These are phyloP conservation scores for Plebejus argus DNA, from an alignment of 2,888 invertebrate species.

Conservation along the genomic window DNA sequence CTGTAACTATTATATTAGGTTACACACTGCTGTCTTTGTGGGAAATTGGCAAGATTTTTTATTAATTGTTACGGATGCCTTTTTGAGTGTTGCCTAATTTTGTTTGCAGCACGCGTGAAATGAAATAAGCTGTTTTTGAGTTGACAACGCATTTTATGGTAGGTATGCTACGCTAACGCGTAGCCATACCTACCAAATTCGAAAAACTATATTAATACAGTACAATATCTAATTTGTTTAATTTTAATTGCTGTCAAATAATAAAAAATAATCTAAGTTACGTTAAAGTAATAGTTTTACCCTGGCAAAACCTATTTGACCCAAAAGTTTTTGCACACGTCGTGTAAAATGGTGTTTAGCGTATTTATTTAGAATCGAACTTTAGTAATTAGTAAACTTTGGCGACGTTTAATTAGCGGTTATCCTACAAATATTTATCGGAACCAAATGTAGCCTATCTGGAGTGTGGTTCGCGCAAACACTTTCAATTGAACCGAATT, in stretches of 20 bases:
- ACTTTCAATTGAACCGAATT: not conserved
- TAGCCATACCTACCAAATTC: too few relatives aligned
- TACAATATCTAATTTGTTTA: too few relatives aligned
- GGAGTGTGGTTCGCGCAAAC: not conserved
- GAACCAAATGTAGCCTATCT: not conserved
- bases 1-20: not conserved
- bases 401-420: slow-evolving; percentile 9
- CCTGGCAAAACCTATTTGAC: not conserved
- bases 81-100: too few relatives aligned
- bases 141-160: too few relatives aligned
- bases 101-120: not conserved
- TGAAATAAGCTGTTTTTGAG: too few relatives aligned
- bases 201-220: too few relatives aligned
- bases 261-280: too few relatives aligned
- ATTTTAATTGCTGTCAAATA: too few relatives aligned
- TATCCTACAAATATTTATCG: not conserved
- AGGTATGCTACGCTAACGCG: too few relatives aligned
- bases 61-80: too few relatives aligned
- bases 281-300: not conserved
- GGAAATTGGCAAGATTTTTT: too few relatives aligned
- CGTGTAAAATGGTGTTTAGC: slow-evolving; percentile 42
- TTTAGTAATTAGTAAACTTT: slow-evolving; percentile 28
- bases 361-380: slow-evolving; percentile 18
- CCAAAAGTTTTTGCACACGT: not conserved
- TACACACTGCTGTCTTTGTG: not conserved